phyloP scores from a whole-genome alignment of 2,113 vertebrate genomes.

The Callipepla californica region DNA sequence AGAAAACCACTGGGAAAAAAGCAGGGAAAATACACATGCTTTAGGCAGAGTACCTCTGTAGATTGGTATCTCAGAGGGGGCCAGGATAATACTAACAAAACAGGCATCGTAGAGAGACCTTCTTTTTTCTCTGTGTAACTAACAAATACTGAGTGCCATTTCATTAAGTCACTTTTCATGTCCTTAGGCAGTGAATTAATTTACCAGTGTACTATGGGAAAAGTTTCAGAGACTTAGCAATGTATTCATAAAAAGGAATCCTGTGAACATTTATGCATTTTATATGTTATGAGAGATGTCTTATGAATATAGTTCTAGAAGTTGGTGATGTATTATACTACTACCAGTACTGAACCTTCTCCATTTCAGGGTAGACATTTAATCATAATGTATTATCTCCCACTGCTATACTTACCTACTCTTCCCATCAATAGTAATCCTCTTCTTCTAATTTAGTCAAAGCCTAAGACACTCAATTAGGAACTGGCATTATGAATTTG shows the following conservation, averaged over 20 bases:
- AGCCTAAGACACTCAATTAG: constrained; percentile 22
- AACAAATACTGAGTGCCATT: background rate
- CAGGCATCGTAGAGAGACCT: background rate
- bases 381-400: background rate
- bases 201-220: background rate
- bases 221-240: background rate
- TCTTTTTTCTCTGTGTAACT: background rate
- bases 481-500: constrained; percentile 40
- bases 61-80: background rate
- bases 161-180: background rate
- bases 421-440: background rate
- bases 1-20: background rate
- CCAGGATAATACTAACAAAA: background rate
- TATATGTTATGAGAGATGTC: background rate
- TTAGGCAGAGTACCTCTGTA: background rate
- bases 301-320: background rate
- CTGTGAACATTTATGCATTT: background rate
- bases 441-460: constrained; percentile 9
- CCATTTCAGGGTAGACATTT: background rate
- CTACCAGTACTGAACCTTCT: background rate
- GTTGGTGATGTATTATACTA: background rate
- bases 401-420: background rate
- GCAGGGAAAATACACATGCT: background rate
- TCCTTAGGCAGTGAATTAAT: constrained; percentile 19
- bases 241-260: constrained; percentile 11